Conservation (phyloP, 2,113 vertebrate species). For the Ia io region DNA sequence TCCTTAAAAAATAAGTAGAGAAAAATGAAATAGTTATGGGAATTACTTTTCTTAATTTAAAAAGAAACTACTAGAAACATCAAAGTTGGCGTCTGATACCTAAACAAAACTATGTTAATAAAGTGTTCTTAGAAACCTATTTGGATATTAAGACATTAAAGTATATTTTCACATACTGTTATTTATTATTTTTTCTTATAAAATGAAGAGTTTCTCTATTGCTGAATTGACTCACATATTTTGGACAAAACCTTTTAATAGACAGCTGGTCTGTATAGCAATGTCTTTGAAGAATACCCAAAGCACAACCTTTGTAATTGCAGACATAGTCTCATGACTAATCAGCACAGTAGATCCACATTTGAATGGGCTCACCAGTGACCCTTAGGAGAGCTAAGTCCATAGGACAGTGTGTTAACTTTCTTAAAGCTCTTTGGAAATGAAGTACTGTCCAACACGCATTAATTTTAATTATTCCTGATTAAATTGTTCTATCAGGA, state of each 20-base stretch:
- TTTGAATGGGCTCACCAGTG: not conserved
- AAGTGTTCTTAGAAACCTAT: not conserved
- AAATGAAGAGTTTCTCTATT: not conserved
- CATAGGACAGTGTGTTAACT: slow-evolving; percentile 20
- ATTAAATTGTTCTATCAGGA: slow-evolving; percentile 30
- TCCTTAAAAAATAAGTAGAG: not conserved
- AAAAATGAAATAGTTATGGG: not conserved
- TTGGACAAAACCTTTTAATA: not conserved
- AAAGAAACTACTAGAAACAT: not conserved
- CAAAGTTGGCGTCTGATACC: not conserved
- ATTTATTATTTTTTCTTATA: not conserved
- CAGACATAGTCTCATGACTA: not conserved
- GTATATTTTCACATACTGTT: not conserved
- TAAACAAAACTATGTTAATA: not conserved
- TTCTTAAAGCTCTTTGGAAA: slow-evolving; percentile 23
- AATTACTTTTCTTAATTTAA: not conserved
- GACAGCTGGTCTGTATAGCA: not conserved
- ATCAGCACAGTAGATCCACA: not conserved
- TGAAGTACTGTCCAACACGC: not conserved
- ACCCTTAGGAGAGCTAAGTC: not conserved
- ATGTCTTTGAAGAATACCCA: not conserved
- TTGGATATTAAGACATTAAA: not conserved
- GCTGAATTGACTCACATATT: not conserved
- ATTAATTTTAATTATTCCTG: slow-evolving; percentile 53
- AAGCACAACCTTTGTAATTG: not conserved